phyloP scores from a whole-genome alignment of 2,888 invertebrate species.

The Ypsolopha sequella region DNA sequence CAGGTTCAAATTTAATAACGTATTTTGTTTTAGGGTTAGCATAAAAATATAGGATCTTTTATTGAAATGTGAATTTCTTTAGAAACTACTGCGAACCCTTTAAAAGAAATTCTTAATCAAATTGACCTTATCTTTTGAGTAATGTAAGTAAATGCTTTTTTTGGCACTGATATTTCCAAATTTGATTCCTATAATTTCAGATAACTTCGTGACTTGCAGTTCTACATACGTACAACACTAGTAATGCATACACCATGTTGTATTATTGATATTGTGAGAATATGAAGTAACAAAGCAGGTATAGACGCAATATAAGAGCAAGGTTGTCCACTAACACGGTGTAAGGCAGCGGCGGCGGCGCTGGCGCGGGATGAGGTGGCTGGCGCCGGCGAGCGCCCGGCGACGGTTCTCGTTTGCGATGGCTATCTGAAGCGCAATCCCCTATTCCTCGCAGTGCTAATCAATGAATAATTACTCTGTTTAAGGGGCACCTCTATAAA shows the following conservation, averaged over 20 bases:
- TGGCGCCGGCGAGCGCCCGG: slow-evolving; percentile 35
- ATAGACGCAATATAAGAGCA: background rate
- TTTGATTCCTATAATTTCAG: too few relatives aligned
- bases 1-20: too few relatives aligned
- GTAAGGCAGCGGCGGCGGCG: slow-evolving; percentile 21
- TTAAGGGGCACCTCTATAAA: slow-evolving; percentile 71
- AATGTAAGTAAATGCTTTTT: too few relatives aligned
- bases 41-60: too few relatives aligned
- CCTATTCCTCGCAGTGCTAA: slow-evolving; percentile 70
- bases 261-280: background rate
- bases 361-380: slow-evolving; percentile 6
- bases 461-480: slow-evolving; percentile 72
- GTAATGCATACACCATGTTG: background rate
- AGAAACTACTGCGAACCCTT: too few relatives aligned
- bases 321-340: background rate
- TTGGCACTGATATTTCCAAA: too few relatives aligned
- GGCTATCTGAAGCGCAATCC: slow-evolving; percentile 69
- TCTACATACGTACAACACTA: background rate
- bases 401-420: slow-evolving; percentile 65
- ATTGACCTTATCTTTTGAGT: too few relatives aligned
- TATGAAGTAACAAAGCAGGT: background rate
- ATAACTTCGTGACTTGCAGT: too few relatives aligned
- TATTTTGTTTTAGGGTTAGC: too few relatives aligned
- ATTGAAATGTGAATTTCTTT: too few relatives aligned
- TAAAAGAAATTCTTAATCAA: too few relatives aligned